A percentile compares a stretch with the other conserved stretches of the same genome.
Evolutionary conservation across 1,140 invertebrate species (phyloP).

Genomic region (Trichoplusia ni): DNA sequence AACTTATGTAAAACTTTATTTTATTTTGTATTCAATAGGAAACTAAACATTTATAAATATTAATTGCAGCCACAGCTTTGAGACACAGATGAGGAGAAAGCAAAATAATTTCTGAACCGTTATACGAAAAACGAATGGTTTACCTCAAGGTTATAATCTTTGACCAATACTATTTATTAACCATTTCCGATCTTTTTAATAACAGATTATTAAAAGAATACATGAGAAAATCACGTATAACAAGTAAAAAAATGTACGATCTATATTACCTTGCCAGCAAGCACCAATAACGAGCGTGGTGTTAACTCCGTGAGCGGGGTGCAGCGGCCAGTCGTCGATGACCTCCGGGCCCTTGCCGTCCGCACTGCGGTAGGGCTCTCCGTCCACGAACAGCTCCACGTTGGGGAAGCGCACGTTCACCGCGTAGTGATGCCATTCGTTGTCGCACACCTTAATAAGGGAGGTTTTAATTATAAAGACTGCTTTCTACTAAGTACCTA

Average conservation of each 20-base stretch:
- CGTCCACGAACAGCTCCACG: constrained; percentile 94
- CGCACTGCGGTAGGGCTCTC: constrained; percentile 88
- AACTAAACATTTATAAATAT: too few relatives aligned
- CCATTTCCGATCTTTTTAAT: too few relatives aligned
- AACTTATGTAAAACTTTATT: too few relatives aligned
- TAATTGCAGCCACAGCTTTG: too few relatives aligned
- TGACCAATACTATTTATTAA: too few relatives aligned
- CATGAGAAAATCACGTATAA: too few relatives aligned
- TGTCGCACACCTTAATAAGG: constrained; percentile 91
- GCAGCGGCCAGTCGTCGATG: constrained; percentile 99
- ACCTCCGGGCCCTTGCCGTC: constrained; percentile 96
- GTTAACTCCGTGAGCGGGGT: constrained; percentile 95
- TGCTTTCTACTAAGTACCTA: not conserved
- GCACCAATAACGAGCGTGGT: constrained; percentile 97
- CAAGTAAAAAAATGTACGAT: not conserved
- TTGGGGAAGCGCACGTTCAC: constrained; percentile 95
- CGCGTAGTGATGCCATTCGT: constrained; percentile 99
- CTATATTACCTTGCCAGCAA: constrained; percentile 95
- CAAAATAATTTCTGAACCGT: too few relatives aligned
- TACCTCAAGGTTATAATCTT: not conserved
- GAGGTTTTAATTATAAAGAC: not conserved
- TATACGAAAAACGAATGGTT: not conserved
- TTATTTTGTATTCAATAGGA: too few relatives aligned
- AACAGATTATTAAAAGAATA: too few relatives aligned
- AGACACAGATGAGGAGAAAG: too few relatives aligned